Evolutionary conservation across 2,797 vertebrate genomes (phyloP).

Genomic region (Microhierax caerulescens): DNA sequence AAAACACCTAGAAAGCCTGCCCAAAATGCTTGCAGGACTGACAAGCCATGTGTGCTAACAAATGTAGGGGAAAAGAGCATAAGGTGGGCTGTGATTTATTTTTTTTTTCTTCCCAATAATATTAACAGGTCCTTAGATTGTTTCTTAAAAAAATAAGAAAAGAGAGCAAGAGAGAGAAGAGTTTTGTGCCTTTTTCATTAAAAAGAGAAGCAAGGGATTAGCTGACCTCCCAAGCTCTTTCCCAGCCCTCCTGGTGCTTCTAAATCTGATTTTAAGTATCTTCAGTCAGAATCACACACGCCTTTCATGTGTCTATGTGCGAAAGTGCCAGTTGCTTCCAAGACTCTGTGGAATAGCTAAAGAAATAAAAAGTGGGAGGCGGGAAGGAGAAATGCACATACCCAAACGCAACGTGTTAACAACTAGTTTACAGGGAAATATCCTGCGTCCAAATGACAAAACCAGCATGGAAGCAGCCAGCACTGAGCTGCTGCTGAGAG

Average conservation of each 20-base stretch:
- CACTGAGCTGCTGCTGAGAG: background rate
- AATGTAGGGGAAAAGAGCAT: background rate
- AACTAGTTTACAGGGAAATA: background rate
- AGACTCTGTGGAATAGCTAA: background rate
- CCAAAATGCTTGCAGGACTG: background rate
- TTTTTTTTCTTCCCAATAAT: too few relatives aligned
- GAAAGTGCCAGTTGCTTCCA: background rate
- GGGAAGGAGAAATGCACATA: background rate
- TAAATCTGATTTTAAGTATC: background rate
- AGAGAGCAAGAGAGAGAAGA: too few relatives aligned
- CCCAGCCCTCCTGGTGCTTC: background rate
- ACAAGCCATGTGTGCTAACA: background rate
- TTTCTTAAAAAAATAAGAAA: background rate
- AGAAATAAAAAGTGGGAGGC: background rate
- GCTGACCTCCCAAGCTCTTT: background rate
- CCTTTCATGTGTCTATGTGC: background rate
- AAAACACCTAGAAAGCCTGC: background rate
- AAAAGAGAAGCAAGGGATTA: background rate
- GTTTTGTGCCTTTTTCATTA: background rate
- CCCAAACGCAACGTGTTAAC: background rate
- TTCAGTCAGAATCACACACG: background rate
- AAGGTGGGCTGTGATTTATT: background rate
- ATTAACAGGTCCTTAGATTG: background rate
- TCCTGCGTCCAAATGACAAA: background rate
- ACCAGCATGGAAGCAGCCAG: background rate